Percentiles rank a stretch among this genome's conserved stretches.
phyloP scores from a whole-genome alignment of 2,113 vertebrate genomes.

The Tinamus guttatus region DNA sequence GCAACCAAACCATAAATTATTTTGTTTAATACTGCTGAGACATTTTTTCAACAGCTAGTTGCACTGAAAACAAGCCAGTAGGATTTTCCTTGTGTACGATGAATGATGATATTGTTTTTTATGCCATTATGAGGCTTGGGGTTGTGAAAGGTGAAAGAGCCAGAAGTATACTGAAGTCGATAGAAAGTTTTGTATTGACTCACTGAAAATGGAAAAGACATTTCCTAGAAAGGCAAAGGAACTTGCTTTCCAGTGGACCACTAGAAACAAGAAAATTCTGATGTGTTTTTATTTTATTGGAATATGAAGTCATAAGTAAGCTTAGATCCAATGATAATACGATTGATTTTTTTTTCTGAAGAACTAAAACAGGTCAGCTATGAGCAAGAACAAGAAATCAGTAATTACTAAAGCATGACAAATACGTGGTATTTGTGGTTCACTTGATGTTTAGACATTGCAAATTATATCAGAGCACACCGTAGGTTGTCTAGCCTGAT shows the following conservation, averaged over 20 bases:
- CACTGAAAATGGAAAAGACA: not conserved
- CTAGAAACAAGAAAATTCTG: not conserved
- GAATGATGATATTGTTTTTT: not conserved
- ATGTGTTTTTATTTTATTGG: not conserved
- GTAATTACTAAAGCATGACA: not conserved
- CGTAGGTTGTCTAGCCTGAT: not conserved
- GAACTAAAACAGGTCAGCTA: not conserved
- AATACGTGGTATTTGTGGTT: not conserved
- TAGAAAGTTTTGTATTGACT: not conserved
- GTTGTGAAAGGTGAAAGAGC: not conserved
- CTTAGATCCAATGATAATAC: not conserved
- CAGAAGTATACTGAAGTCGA: not conserved
- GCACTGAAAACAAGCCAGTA: accelerated
- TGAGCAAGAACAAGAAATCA: not conserved
- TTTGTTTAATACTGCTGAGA: not conserved
- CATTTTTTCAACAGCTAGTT: not conserved
- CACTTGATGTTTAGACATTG: not conserved
- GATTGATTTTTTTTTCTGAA: not conserved
- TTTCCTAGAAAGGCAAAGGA: not conserved
- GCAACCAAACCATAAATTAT: not conserved
- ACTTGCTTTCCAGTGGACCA: not conserved
- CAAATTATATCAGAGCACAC: not conserved
- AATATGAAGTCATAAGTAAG: not conserved
- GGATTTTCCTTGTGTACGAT: not conserved
- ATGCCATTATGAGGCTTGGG: not conserved